phyloP scores from a whole-genome alignment of 2,113 vertebrate genomes.

The Anarhynchus alexandrinus region DNA sequence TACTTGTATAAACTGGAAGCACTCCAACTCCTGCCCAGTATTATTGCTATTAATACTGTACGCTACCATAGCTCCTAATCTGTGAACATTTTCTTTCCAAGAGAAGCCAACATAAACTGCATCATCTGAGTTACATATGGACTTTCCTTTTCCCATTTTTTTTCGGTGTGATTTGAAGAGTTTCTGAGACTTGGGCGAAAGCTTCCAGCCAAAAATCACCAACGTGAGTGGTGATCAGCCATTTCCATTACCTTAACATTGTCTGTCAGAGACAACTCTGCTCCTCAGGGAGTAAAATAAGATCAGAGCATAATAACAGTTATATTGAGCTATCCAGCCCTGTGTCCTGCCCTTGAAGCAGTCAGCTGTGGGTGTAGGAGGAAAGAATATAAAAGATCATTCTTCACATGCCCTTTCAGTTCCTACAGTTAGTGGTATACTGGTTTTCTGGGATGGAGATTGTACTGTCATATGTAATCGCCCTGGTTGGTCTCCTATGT shows the following conservation, averaged over 20 bases:
- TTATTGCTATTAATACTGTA: not conserved
- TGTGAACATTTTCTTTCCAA: not conserved
- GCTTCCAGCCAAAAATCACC: not conserved
- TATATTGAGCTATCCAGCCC: not conserved
- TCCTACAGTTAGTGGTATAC: not conserved
- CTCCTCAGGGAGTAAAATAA: not conserved
- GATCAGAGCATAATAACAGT: not conserved
- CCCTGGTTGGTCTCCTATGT: not conserved
- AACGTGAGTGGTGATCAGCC: not conserved
- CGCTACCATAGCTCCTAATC: not conserved
- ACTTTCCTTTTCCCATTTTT: not conserved
- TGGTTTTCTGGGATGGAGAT: not conserved
- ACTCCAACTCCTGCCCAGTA: not conserved
- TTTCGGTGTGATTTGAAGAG: not conserved
- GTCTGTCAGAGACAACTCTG: not conserved
- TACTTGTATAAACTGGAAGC: not conserved
- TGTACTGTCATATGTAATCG: not conserved
- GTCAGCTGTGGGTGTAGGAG: not conserved
- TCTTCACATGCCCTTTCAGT: not conserved
- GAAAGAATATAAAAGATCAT: not conserved
- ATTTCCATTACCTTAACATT: not conserved
- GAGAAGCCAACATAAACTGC: not conserved
- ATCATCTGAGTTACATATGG: not conserved
- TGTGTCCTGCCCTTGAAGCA: not conserved
- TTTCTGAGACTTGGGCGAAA: not conserved